Base-by-base conservation (phyloP, 2,888 invertebrate species). In the Erebia aethiops region DNA sequence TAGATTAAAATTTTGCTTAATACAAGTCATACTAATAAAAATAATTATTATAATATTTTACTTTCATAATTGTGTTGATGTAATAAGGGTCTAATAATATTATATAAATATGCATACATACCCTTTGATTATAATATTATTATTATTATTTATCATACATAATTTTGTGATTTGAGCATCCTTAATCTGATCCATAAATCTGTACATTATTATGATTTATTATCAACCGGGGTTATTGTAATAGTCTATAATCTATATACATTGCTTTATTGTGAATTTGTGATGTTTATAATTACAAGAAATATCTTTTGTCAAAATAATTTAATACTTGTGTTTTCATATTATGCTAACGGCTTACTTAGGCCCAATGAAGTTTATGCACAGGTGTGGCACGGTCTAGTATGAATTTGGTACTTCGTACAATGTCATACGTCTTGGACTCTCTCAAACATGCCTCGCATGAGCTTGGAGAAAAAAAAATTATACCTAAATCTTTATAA, bases 61-160 rank as follows among this genome's bases (percentile, higher is more conserved):
- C 88, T 93, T 75, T 84, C 95, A 95, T 87, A 88, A 90, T 90
- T 91, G 90, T 81, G 83, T 84, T 86, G 77, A 80, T 80, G 82
- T 82, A 84, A 82, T 73, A 81, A 83, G 80, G 79, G 14, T 46
- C 46, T 58, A 41, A 58, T n/a, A n/a, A n/a, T n/a, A n/a, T n/a
- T n/a, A n/a, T n/a, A n/a, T n/a, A n/a, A n/a, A n/a, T 8, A 56
- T 56, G 21, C 11, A 76, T 79, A 77, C 74, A 79, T 80, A 80
- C 78, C 81, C 74, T 82, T 79, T 76, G 78, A 80, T 78, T 79
- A 78, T 26, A 62, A 21, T 77, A 46, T 3, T 46, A 46, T 72
- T 74, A 73, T 72, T 10, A 9, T 74, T 71, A 52, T 60, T 46
- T 61, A 62, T 62, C 14, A 65, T 60, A 79, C 71, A 75, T 46